Conservation (phyloP, 2,113 vertebrate genomes). For the Diadophis punctatus region DNA sequence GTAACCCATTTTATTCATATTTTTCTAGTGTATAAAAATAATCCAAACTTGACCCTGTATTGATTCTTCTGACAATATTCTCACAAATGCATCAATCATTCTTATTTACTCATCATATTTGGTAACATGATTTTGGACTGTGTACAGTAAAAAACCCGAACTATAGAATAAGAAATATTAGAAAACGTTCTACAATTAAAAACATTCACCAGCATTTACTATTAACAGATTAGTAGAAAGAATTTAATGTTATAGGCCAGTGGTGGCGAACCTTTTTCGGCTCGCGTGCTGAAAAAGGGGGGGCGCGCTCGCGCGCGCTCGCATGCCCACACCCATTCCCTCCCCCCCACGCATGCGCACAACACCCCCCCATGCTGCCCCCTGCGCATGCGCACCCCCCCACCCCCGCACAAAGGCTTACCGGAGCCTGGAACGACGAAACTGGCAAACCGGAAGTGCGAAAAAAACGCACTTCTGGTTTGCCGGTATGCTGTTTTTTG, state of each 20-base stretch:
- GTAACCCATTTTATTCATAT: background rate
- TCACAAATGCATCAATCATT: background rate
- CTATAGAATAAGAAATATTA: background rate
- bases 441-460: too few relatives aligned
- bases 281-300: too few relatives aligned
- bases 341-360: too few relatives aligned
- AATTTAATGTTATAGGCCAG: background rate
- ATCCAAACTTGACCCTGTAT: background rate
- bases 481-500: too few relatives aligned
- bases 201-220: background rate
- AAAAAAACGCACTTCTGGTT: too few relatives aligned
- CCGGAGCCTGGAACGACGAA: too few relatives aligned
- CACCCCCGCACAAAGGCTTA: too few relatives aligned
- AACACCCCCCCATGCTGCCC: too few relatives aligned
- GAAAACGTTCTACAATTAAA: background rate
- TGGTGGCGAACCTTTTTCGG: too few relatives aligned
- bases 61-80: conserved; percentile 20
- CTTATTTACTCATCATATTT: background rate
- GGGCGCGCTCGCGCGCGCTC: too few relatives aligned
- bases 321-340: too few relatives aligned
- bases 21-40: background rate
- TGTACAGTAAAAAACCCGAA: background rate
- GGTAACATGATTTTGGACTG: background rate
- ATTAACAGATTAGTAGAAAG: background rate
- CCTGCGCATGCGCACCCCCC: too few relatives aligned